phyloP scores from a whole-genome alignment of 2,888 invertebrate genomes.

The Caenorhabditis drosophilae region DNA sequence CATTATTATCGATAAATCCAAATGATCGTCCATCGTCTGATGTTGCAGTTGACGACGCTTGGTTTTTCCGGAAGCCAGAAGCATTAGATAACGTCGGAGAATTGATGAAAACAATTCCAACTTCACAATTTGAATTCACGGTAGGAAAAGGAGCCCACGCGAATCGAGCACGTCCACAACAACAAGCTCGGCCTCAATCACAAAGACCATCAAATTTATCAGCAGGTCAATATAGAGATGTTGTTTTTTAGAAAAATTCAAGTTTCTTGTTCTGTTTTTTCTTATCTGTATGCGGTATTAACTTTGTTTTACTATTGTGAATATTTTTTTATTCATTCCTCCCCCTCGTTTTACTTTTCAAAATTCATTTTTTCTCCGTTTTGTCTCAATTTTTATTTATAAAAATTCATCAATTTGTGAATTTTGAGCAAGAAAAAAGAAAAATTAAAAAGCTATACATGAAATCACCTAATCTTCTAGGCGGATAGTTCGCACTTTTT shows the following conservation, averaged over 20 bases:
- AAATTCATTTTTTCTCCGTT: too few relatives aligned
- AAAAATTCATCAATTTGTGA: too few relatives aligned
- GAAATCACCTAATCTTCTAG: neutral
- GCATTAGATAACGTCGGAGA: conserved; percentile 74
- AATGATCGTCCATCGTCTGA: conserved; percentile 86
- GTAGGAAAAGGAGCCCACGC: conserved; percentile 64
- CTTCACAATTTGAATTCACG: conserved; percentile 63
- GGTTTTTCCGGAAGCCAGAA: conserved; percentile 98
- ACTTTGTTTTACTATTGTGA: too few relatives aligned
- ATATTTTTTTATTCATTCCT: too few relatives aligned
- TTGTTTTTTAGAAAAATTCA: too few relatives aligned
- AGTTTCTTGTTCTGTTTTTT: too few relatives aligned
- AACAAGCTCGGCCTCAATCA: conserved; percentile 22
- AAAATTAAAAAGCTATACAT: too few relatives aligned
- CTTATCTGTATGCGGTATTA: too few relatives aligned
- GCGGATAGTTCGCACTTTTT: conserved; percentile 18
- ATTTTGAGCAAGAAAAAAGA: too few relatives aligned
- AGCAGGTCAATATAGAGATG: conserved; percentile 48
- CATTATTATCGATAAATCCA: conserved; percentile 88
- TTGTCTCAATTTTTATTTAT: too few relatives aligned
- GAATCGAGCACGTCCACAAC: conserved; percentile 43
- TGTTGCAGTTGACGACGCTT: conserved; percentile 87
- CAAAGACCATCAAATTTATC: conserved; percentile 16
- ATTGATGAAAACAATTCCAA: conserved; percentile 45
- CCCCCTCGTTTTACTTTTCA: too few relatives aligned